These are phyloP conservation scores for Dissostichus mawsoni DNA, from an alignment of 2,113 vertebrate species.

Conservation along the genomic window DNA sequence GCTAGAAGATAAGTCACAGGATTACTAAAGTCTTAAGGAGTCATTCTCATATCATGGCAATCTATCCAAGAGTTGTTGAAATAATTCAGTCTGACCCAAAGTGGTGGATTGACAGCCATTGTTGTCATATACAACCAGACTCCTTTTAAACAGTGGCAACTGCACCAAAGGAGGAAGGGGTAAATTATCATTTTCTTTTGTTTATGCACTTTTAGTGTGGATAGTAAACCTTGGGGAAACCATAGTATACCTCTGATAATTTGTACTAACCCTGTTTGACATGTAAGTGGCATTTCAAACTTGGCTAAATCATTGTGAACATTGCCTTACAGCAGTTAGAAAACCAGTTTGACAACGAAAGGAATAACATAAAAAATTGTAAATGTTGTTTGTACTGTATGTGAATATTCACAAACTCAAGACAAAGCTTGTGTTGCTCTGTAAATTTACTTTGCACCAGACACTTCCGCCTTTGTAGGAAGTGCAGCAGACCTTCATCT, in stretches of 20 bases:
- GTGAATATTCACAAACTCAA: background rate
- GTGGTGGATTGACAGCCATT: too few relatives aligned
- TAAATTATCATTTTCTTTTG: too few relatives aligned
- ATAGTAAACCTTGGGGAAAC: too few relatives aligned
- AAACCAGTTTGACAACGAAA: background rate
- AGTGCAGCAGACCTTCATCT: conserved; percentile 18
- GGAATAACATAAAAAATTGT: background rate
- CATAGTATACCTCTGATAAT: too few relatives aligned
- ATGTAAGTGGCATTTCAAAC: too few relatives aligned
- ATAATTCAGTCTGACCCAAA: too few relatives aligned
- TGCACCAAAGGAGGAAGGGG: background rate
- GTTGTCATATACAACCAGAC: too few relatives aligned
- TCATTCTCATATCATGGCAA: too few relatives aligned
- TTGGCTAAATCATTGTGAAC: background rate
- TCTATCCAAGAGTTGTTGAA: too few relatives aligned
- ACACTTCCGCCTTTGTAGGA: conserved; percentile 6
- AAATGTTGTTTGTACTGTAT: background rate
- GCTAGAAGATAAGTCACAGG: too few relatives aligned
- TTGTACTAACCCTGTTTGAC: too few relatives aligned
- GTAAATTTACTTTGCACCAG: background rate
- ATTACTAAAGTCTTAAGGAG: background rate
- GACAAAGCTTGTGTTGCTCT: background rate
- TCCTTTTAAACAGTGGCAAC: background rate
- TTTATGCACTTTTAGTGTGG: too few relatives aligned
- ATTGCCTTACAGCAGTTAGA: background rate